phyloP scores from a whole-genome alignment of 2,888 invertebrate genomes.

The Sinelater perroti region DNA sequence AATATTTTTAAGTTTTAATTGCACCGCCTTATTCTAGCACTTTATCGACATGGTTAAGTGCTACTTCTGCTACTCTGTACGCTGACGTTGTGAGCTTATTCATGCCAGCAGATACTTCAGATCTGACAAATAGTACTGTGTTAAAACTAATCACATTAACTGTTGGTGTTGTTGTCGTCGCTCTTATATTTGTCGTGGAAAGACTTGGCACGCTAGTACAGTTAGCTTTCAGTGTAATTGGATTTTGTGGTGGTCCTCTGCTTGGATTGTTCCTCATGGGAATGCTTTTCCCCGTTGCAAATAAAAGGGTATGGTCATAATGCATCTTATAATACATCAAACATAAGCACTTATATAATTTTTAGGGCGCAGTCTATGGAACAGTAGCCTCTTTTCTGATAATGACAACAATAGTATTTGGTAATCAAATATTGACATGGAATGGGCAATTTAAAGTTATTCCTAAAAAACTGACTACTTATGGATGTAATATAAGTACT shows the following conservation, averaged over 20 bases:
- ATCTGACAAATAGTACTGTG: slow-evolving; percentile 64
- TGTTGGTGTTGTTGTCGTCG: slow-evolving; percentile 77
- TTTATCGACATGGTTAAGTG: slow-evolving; percentile 70
- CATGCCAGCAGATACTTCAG: slow-evolving; percentile 63
- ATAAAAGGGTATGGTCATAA: slow-evolving; percentile 65
- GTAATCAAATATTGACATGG: slow-evolving; percentile 47
- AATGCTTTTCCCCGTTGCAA: slow-evolving; percentile 71
- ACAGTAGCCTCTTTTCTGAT: slow-evolving; percentile 63
- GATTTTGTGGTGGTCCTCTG: slow-evolving; percentile 70
- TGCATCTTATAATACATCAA: slow-evolving; percentile 43
- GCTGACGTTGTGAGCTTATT: slow-evolving; percentile 70
- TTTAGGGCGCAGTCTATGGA: slow-evolving; percentile 65
- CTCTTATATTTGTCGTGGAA: slow-evolving; percentile 70
- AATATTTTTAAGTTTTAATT: neutral
- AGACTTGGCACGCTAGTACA: slow-evolving; percentile 66
- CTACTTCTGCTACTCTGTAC: slow-evolving; percentile 71
- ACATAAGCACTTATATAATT: neutral
- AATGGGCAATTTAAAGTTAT: slow-evolving; percentile 31
- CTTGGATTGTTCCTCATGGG: slow-evolving; percentile 73
- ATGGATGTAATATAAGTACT: slow-evolving; percentile 23
- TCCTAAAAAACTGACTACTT: slow-evolving; percentile 4
- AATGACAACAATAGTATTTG: slow-evolving; percentile 58
- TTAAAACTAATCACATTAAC: slow-evolving; percentile 67
- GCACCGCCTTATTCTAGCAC: no score
- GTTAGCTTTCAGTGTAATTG: slow-evolving; percentile 63